These are phyloP conservation scores for Globia sparganii DNA, from an alignment of 2,888 invertebrate genomes.

Conservation along the genomic window DNA sequence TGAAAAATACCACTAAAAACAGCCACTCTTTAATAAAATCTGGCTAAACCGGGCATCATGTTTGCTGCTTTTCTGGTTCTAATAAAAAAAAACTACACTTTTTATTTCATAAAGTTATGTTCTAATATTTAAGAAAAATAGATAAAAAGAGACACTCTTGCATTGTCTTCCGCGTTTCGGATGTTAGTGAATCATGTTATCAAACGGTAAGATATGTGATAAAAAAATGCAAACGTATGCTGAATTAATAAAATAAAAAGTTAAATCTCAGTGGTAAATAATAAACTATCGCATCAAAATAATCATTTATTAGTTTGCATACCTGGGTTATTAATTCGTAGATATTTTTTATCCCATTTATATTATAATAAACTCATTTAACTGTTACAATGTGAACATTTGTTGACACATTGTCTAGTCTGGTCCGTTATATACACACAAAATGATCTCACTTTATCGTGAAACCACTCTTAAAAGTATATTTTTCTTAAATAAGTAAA, in stretches of 20 bases:
- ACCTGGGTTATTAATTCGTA: neutral
- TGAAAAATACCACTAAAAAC: neutral
- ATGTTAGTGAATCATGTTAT: constrained; percentile 7
- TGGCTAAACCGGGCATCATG: neutral
- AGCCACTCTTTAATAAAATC: neutral
- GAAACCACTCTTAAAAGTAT: neutral
- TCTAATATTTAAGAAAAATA: neutral
- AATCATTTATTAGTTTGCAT: no score
- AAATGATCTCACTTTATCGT: neutral
- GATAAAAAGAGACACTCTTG: neutral
- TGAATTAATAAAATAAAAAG: neutral
- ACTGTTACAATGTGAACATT: neutral
- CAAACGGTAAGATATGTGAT: neutral
- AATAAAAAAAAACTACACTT: neutral
- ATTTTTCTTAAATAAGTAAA: no score
- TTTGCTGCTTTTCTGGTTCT: no score
- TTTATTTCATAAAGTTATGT: neutral
- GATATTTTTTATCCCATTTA: no score
- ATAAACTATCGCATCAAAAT: neutral
- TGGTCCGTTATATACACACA: neutral
- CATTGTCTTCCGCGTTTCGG: neutral
- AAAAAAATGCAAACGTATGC: neutral
- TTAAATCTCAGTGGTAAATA: neutral
- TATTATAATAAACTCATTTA: no score
- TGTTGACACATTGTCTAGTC: neutral